A percentile compares a stretch with the other conserved stretches of the same genome.
phyloP scores from a whole-genome alignment of 1,140 invertebrate genomes.

The Apolygus lucorum region DNA sequence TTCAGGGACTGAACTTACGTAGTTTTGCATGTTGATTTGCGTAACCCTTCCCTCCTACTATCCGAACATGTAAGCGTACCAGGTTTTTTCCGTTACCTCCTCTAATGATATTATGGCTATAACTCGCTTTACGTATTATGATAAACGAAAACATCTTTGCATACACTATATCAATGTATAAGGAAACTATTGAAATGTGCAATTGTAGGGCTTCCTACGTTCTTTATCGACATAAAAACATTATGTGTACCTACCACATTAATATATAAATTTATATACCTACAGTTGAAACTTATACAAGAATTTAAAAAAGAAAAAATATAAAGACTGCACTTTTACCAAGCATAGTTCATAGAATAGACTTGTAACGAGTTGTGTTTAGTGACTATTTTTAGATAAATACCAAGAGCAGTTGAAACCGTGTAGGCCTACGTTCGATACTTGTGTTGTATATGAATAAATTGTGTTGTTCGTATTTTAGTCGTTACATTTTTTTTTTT shows the following conservation, averaged over 20 bases:
- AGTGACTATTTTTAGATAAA: constrained; percentile 1
- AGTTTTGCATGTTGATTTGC: no score
- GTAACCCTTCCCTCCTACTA: no score
- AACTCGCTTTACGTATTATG: no score
- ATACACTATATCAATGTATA: neutral
- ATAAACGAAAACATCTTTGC: no score
- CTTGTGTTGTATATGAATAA: neutral
- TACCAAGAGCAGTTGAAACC: neutral
- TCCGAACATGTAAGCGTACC: no score
- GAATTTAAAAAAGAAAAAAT: constrained; percentile 10
- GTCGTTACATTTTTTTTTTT: no score
- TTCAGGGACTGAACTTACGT: no score
- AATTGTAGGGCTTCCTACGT: neutral
- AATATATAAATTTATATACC: constrained; percentile 1
- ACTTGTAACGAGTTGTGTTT: neutral
- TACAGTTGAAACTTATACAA: neutral
- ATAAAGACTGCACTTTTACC: constrained; percentile 10
- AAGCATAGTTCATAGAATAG: neutral
- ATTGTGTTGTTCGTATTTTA: constrained; percentile 13
- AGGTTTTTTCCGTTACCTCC: no score
- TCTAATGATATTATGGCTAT: no score
- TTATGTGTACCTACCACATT: neutral
- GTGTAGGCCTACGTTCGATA: constrained; percentile 7
- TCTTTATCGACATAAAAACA: neutral
- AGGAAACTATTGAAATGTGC: neutral